phyloP scores from a whole-genome alignment of 2,888 invertebrate genomes.

The Ophion obscuratus region DNA sequence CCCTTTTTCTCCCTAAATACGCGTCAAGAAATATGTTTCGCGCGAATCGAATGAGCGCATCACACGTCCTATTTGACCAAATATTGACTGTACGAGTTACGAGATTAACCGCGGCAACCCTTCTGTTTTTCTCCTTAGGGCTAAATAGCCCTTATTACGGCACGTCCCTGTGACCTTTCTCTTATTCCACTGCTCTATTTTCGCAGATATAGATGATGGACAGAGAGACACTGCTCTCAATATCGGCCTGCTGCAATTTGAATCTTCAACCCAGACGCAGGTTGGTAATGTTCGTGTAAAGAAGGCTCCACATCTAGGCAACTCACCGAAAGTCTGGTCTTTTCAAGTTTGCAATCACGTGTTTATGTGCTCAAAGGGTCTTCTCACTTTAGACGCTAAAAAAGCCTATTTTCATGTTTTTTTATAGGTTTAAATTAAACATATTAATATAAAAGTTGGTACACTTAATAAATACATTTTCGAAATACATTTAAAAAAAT shows the following conservation, averaged over 20 bases:
- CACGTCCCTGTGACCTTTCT: constrained; percentile 1
- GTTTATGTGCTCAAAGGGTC: too few species aligned
- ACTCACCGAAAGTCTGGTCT: not conserved
- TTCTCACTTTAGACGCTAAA: too few species aligned
- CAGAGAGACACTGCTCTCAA: constrained; percentile 85
- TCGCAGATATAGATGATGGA: constrained; percentile 77
- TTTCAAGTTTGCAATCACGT: too few species aligned
- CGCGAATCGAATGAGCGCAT: constrained; percentile 38
- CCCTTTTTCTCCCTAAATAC: constrained; percentile 38
- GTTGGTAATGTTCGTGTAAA: constrained; percentile 58
- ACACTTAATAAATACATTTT: too few species aligned
- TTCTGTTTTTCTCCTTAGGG: constrained; percentile 38
- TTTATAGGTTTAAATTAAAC: too few species aligned
- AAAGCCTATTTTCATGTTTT: too few species aligned
- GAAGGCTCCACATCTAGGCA: not conserved
- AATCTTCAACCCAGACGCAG: constrained; percentile 74
- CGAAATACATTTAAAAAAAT: too few species aligned
- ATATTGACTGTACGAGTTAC: constrained; percentile 64
- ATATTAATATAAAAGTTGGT: too few species aligned
- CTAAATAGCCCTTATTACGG: constrained; percentile 20
- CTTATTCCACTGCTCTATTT: constrained; percentile 11
- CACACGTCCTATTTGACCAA: constrained; percentile 38
- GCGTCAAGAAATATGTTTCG: constrained; percentile 27
- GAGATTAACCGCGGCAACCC: constrained; percentile 58
- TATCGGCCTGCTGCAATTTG: constrained; percentile 85